Conservation (phyloP, 1,140 invertebrate genomes). For the Drosophila sturtevanti region DNA sequence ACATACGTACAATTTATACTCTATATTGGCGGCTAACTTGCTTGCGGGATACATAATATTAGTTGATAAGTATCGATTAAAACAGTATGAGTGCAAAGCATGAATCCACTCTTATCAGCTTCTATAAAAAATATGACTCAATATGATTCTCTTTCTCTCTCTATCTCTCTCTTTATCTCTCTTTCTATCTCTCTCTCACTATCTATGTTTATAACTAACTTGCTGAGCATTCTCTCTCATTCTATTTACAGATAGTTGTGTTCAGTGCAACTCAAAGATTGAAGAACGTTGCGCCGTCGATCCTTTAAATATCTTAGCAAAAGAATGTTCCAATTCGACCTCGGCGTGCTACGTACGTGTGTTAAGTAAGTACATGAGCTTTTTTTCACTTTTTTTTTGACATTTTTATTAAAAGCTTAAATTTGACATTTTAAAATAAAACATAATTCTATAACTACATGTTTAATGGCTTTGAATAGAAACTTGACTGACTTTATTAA, state of each 20-base stretch:
- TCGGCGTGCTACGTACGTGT: slow-evolving; percentile 64
- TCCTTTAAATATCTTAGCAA: slow-evolving; percentile 62
- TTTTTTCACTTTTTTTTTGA: too few relatives aligned
- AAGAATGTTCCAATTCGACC: slow-evolving; percentile 46
- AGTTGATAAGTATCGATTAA: slow-evolving; percentile 7
- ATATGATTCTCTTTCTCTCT: not conserved
- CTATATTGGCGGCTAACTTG: not conserved
- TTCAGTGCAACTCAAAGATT: slow-evolving; percentile 68
- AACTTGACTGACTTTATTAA: too few relatives aligned
- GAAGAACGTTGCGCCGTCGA: slow-evolving; percentile 68
- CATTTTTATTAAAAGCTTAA: too few relatives aligned
- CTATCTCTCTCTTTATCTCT: too few relatives aligned
- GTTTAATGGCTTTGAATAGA: not conserved
- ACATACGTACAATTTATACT: too few relatives aligned
- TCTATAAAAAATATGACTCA: slow-evolving; percentile 4
- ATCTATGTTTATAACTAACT: not conserved
- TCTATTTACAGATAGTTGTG: slow-evolving; percentile 63
- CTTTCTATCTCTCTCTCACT: not conserved
- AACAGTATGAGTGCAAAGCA: not conserved
- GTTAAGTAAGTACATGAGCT: slow-evolving; percentile 35
- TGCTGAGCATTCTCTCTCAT: not conserved
- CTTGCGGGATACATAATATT: not conserved
- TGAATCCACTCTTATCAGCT: slow-evolving; percentile 7
- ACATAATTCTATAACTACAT: too few relatives aligned
- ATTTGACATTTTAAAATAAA: too few relatives aligned